Base-by-base conservation (phyloP, 2,888 invertebrate species). In the Dolichopus griseipennis region DNA sequence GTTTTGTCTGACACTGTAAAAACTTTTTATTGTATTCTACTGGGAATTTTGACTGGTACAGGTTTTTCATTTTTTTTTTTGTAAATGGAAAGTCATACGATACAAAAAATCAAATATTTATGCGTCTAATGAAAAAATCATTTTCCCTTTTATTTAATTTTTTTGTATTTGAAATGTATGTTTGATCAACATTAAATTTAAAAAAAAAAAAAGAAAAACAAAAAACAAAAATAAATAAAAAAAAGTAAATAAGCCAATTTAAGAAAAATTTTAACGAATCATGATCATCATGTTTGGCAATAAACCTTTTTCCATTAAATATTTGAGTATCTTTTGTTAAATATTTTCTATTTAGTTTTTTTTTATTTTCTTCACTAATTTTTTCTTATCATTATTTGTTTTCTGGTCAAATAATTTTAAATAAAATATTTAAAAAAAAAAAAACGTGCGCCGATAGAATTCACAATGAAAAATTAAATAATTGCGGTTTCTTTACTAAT, bases 81-180 rank as follows among this genome's bases (percentile, higher is more conserved):
- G 2, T 18, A 52, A 52, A 52, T 18, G 15, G n/a, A 52, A 52
- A 52, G 15, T 52, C 15, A 52, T 52, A 52, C 52, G 52, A 52
- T 52, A 52, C 52, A n/a, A 52, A 52, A 52, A 52, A 52, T 52
- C 52, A 52, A 52, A 52, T 52, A 52, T 52, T 52, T 52, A 52
- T 52, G 52, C 52, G 52, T 15, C 18, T 52, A 52, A 52, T 52
- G 52, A 52, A 52, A 52, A 52, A 52, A 18, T 18, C 52, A 52
- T 52, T 52, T 41, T 41, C 41, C 9, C 15, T 41, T 41, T 41
- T 41, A 6, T 41, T 41, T 41, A 5, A 6, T 41, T 41, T 52
- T 52, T 52, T 52, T 52, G 9, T 52, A 12, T 15, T 52, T 52
- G 18, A 52, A 52, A 52, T 52, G 27, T 27, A 27, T 27, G 18